phyloP scores from a whole-genome alignment of 2,888 invertebrate species.

The Mystacides longicornis region DNA sequence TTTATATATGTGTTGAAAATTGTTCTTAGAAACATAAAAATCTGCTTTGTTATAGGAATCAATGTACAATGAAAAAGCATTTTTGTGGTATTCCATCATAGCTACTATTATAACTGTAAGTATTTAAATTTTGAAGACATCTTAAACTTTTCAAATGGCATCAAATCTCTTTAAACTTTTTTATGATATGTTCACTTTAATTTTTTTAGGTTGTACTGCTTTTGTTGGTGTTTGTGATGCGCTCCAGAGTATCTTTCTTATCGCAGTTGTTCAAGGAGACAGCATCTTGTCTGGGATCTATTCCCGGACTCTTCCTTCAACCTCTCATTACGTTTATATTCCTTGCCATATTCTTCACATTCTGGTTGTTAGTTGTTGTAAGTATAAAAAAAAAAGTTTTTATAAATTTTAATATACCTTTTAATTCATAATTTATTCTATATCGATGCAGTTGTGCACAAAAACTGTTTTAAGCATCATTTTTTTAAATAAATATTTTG shows the following conservation, averaged over 20 bases:
- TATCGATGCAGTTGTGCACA: background rate
- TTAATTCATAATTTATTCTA: background rate
- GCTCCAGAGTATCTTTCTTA: slow-evolving; percentile 74
- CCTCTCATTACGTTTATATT: slow-evolving; percentile 76
- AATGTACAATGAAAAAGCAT: slow-evolving; percentile 77
- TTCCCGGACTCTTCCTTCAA: slow-evolving; percentile 80
- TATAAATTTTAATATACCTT: slow-evolving; percentile 4
- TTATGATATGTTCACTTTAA: background rate
- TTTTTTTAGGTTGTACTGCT: slow-evolving; percentile 58
- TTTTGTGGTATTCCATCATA: slow-evolving; percentile 75
- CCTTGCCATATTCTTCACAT: slow-evolving; percentile 69
- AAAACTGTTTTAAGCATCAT: background rate
- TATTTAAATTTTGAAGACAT: slow-evolving; percentile 26
- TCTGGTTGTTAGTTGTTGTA: slow-evolving; percentile 83
- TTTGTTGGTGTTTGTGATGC: slow-evolving; percentile 65
- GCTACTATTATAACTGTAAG: slow-evolving; percentile 82
- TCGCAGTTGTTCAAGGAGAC: slow-evolving; percentile 85
- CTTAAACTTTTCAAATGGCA: background rate
- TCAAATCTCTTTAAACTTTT: slow-evolving; percentile 28
- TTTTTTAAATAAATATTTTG: too few species aligned
- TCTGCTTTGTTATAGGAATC: slow-evolving; percentile 60
- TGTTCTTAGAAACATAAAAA: background rate
- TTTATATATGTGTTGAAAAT: slow-evolving; percentile 29
- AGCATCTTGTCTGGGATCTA: slow-evolving; percentile 74
- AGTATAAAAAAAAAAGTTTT: slow-evolving; percentile 31